Evolutionary conservation across 2,113 vertebrate genomes (phyloP).

Genomic region (Climacteris rufus): DNA sequence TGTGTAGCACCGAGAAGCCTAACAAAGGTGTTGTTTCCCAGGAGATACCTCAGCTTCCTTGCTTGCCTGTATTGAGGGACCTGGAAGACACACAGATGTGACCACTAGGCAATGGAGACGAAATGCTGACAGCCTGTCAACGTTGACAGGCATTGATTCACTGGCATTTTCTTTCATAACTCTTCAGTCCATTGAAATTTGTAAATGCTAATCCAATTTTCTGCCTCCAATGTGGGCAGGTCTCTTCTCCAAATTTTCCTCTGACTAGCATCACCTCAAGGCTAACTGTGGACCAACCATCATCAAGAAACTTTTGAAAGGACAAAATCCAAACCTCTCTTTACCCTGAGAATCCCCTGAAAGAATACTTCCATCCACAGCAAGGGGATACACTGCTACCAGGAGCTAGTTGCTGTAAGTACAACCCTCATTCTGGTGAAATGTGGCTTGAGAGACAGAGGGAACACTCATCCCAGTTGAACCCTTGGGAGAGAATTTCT

Average conservation of each 20-base stretch:
- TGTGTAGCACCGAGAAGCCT: neutral
- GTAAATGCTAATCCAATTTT: neutral
- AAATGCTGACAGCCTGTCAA: neutral
- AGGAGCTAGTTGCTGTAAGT: neutral
- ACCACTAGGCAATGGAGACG: neutral
- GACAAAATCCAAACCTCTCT: neutral
- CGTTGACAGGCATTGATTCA: neutral
- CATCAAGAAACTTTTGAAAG: neutral
- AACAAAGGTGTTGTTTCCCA: neutral
- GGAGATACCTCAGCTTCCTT: neutral
- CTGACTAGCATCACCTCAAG: neutral
- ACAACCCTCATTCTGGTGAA: neutral
- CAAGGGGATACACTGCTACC: neutral
- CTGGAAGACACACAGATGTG: neutral
- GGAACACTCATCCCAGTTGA: neutral
- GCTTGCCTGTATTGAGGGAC: neutral
- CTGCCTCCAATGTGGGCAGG: neutral
- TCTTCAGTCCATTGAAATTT: neutral
- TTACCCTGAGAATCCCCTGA: neutral
- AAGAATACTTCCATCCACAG: neutral
- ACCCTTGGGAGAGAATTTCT: neutral
- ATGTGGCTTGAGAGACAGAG: neutral
- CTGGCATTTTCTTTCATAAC: neutral
- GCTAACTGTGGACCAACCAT: neutral
- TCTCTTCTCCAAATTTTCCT: neutral